phyloP scores from a whole-genome alignment of 2,113 vertebrate species.

The Grus americana region DNA sequence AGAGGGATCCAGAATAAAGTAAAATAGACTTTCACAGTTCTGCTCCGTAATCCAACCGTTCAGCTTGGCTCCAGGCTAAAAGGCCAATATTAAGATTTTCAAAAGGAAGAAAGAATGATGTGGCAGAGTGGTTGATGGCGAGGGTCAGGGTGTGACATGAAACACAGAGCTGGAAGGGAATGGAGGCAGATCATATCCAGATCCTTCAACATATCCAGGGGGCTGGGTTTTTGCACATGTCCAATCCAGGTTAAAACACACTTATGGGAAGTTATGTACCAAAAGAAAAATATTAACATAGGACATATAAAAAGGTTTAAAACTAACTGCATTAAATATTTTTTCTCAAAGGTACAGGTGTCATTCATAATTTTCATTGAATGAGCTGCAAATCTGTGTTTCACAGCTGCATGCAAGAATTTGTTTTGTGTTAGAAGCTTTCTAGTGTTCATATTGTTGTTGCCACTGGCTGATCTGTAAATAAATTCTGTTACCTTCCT shows the following conservation, averaged over 20 bases:
- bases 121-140: not conserved
- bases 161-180: not conserved
- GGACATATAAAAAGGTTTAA: not conserved
- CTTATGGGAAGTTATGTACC: not conserved
- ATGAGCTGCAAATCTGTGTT: not conserved
- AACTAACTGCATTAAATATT: not conserved
- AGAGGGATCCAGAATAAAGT: not conserved
- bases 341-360: not conserved
- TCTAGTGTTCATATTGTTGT: not conserved
- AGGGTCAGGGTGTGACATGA: fast-evolving
- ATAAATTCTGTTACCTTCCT: not conserved
- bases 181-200: not conserved
- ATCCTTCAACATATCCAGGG: not conserved
- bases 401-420: not conserved
- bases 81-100: not conserved
- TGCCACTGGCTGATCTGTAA: not conserved
- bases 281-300: not conserved
- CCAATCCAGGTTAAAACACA: not conserved
- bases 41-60: not conserved
- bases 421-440: not conserved
- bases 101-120: not conserved
- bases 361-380: not conserved
- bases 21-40: not conserved
- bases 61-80: not conserved
- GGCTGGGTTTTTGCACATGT: not conserved